Base-by-base conservation (phyloP, 2,888 invertebrate genomes). In the Leucania comma region DNA sequence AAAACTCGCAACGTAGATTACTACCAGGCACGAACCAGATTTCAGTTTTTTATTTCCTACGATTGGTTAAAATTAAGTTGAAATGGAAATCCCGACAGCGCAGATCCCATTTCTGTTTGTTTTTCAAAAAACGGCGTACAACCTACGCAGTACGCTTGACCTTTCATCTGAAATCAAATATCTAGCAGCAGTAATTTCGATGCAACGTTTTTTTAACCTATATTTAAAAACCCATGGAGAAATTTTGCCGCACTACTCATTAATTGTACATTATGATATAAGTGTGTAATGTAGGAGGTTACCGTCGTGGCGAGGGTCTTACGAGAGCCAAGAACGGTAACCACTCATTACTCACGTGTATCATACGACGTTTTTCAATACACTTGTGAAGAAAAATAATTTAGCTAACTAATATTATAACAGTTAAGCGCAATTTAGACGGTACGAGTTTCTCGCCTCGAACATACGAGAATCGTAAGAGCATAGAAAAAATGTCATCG, bases 61-160 rank as follows among this genome's bases (percentile, higher is more conserved):
- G 14, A 22, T 57, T 50, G 57, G 38, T 12, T 48, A 14, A 32
- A 71, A 63, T 46, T 35, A n/a, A 46, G 50, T 63, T 22, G 32
- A 51, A 57, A 64, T 51, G 8, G 57, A 72, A 72, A 65, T 22
- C 42, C 56, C 26, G 14, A n/a, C 20, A 20, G 42, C 73, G 14
- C 20, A 3, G 14, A n/a, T 32, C 8, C 32, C 9, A 22, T 74
- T 74, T 50, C 8, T 22, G 20, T 56, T 32, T 32, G 38, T 60
- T 50, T 60, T 50, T 50, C n/a, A n/a, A 24, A 22, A 26, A 26
- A 42, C 14, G 35, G 1, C 14, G 32, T 4, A 9, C 20, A 14
- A 20, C n/a, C n/a, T n/a, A n/a, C n/a, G 29, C 20, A 32, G 48
- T 8, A 35, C 8, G 8, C 38, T 22, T 56, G 38, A 12, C 14